These are phyloP conservation scores for Rhea pennata DNA, from an alignment of 2,113 vertebrate species.

Conservation along the genomic window DNA sequence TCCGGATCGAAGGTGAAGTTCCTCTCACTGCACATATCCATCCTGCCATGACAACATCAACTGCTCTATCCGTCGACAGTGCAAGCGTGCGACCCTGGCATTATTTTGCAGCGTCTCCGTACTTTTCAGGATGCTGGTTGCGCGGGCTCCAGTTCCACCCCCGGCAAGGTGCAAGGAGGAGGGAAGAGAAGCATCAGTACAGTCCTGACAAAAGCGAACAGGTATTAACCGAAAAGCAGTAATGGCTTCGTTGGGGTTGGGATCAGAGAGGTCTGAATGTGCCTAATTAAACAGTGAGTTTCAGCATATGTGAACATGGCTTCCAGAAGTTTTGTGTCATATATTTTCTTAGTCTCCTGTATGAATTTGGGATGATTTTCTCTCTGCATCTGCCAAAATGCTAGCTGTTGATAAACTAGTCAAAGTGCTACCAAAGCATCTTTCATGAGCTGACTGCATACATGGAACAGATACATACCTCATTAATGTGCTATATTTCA, in stretches of 20 bases:
- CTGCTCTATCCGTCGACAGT: background rate
- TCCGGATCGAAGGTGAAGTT: background rate
- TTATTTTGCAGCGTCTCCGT: background rate
- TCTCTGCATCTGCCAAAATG: constrained; percentile 59
- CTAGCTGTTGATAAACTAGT: constrained; percentile 74
- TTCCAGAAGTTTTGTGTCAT: background rate
- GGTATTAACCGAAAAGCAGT: background rate
- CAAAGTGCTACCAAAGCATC: constrained; percentile 55
- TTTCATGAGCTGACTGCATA: constrained; percentile 55
- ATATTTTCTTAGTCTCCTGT: background rate
- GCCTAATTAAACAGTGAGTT: background rate
- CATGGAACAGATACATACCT: constrained; percentile 72
- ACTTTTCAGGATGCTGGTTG: background rate
- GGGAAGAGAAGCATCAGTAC: accelerated
- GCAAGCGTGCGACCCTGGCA: background rate
- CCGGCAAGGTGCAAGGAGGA: background rate
- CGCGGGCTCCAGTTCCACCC: background rate
- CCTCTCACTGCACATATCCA: background rate
- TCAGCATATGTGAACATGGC: background rate
- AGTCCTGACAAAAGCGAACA: background rate
- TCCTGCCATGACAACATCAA: background rate
- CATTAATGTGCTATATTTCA: constrained; percentile 80
- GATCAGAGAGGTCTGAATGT: background rate
- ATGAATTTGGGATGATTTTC: constrained; percentile 26
- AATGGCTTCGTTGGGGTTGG: background rate